These are phyloP conservation scores for Patella depressa DNA, from an alignment of 2,888 invertebrate genomes.

Conservation along the genomic window DNA sequence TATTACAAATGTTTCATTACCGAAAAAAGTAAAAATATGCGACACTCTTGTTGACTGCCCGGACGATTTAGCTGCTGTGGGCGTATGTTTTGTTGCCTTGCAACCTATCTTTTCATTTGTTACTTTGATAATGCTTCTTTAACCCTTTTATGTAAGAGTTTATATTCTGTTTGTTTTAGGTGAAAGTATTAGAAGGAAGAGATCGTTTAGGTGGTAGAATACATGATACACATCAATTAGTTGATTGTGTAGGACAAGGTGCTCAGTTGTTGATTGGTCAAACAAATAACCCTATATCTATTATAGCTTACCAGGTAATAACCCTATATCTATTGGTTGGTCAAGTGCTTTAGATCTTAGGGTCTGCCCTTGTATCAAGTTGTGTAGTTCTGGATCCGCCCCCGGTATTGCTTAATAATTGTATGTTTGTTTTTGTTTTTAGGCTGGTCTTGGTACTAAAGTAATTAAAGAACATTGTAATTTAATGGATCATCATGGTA, in stretches of 20 bases:
- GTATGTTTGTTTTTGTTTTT: conserved; percentile 16
- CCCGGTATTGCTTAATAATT: neutral
- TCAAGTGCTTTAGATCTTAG: too few relatives aligned
- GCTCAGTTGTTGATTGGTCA: conserved; percentile 73
- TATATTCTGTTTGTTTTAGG: conserved; percentile 50
- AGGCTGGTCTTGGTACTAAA: conserved; percentile 46
- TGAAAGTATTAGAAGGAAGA: conserved; percentile 72
- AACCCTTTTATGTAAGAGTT: neutral
- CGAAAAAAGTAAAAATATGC: too few relatives aligned
- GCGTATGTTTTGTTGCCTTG: too few relatives aligned
- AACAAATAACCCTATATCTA: conserved; percentile 73
- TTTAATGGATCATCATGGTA: conserved; percentile 59
- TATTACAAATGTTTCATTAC: too few relatives aligned
- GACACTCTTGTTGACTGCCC: too few relatives aligned
- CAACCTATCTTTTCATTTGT: too few relatives aligned
- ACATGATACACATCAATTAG: conserved; percentile 55
- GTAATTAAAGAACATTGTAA: conserved; percentile 67
- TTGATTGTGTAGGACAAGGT: conserved; percentile 69
- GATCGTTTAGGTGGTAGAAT: conserved; percentile 72
- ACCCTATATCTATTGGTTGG: neutral
- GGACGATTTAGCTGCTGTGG: too few relatives aligned
- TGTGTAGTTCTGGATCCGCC: too few relatives aligned
- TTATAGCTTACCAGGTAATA: conserved; percentile 72
- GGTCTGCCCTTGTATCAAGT: too few relatives aligned
- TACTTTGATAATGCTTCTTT: too few relatives aligned